Base-by-base conservation (phyloP, 2,888 invertebrate genomes). In the Drosophila rellima region DNA sequence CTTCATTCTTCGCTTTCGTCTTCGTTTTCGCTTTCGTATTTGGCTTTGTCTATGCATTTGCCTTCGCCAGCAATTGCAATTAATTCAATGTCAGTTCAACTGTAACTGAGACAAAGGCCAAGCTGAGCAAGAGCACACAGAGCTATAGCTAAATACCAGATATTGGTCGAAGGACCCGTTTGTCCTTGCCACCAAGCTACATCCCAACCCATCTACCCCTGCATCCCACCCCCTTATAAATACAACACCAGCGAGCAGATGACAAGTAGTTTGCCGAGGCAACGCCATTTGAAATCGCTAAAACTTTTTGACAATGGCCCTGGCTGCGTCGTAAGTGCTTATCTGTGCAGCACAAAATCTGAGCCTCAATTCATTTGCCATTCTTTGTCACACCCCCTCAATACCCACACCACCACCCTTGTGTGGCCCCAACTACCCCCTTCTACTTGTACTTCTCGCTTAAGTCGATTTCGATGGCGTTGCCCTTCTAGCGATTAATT, bases 31-130 rank as follows among this genome's bases (percentile, higher is more conserved):
- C 15, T 13, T 5, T 31, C 17, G 45, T 17, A 5, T 7, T 20
- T 11, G 44, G 8, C n/a, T 4, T 15, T 10, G 15, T 15, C 29
- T 7, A n/a, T 13, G 26, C 26, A 17, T 39, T 7, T 23, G 20
- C 15, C 40, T 5, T 31, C 10, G 10, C 42, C 55, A 51, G 70
- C 64, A 74, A 78, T 78, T 78, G 78, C 78, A 78, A 80, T 78
- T 78, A 78, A 80, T 78, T 78, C 78, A 78, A 74, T 80, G 81
- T 77, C 78, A 74, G 78, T 74, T 80, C 60, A 74, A 77, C 74
- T 74, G 78, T 77, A 68, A 70, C 74, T 65, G 73, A 70, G 81
- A 70, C 80, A 80, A 80, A 73, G 77, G 73, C 73, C 50, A 80
- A 73, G 66, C 70, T 70, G 20, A 39, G 47, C 11, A 6, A 48